Evolutionary conservation across 2,797 vertebrate genomes (phyloP), one percentile per base, ranked within the genome.

Genomic region (Heteromormyrus szaboi): DNA sequence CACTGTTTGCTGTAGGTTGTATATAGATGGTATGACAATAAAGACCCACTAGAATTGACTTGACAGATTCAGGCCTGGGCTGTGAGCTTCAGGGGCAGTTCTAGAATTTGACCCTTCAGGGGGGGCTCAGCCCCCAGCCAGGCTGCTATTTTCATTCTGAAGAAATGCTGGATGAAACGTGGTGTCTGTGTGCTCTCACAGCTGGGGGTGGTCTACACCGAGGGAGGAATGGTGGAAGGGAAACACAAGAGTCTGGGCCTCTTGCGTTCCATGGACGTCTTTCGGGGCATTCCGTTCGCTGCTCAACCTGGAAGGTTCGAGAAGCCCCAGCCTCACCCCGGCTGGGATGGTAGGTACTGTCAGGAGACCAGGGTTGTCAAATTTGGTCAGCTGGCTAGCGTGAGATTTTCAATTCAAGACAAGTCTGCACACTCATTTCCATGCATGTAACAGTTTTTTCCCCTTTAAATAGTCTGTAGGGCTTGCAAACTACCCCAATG

Each of bases 201-300:
- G 98, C 94, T 99, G 81, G 97, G 98, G 0, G 91, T 94, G 0
- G 98, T 99, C 87, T 12, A 89, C 92, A 99, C 98, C 0, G 98
- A 99, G 91, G 97, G 97, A 0, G 98, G 98, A 41, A 95, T 96
- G 90, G 97, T 99, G 87, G 33, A 98, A 93, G 98, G 98, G 0
- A 19, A 95, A 41, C 98, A 88, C 89, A 95, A 97, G 90, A 93
- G 76, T 9, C 90, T 97, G 9, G 94, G 97, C 0, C 86, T 91
- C 6, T 90, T 92, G 0, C 68, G 90, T 6, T 95, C 93, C 17
- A 81, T 99, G 0, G 98, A 99, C 25, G 51, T 97, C 90, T 99
- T 99, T 92, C 98, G 85, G 89, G 98, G 98, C 7, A 96, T 99
- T 89, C 98, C 98, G 12, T 99, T 97, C 19, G 98, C 96, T 1